Base-by-base conservation (phyloP, 2,113 vertebrate species). In the Montifringilla adamsi region DNA sequence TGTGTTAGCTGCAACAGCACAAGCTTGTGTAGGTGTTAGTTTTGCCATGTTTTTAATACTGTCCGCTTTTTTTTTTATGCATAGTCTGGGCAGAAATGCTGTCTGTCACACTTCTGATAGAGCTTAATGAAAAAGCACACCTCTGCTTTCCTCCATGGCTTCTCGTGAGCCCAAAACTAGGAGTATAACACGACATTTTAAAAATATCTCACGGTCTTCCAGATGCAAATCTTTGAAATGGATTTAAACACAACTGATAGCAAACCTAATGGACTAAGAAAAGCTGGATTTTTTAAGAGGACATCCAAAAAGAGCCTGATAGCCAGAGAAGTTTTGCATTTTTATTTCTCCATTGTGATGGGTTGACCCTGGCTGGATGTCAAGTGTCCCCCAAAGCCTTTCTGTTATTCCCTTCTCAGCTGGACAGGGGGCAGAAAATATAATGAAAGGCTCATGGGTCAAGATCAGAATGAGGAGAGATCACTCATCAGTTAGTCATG, bases 31-130 rank as follows among this genome's bases (percentile, higher is more conserved):
- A 67, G 68, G 33, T 52, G 15, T 59, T 86, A 60, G 19, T 72
- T 53, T 70, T 89, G 49, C 41, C 41, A 0, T 47, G 9, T 67
- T 90, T 90, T 94, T 46, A 72, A 90, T 88, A 78, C 30, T 35
- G 60, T 5, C 6, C 1, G 0, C 13, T 66, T 52, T 41, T 14
- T 41, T 67, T 75, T 33, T 31, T 2, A 9, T 46, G 22, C 11
- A 43, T 28, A 53, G 39, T 14, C 13, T 59, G 33, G 50, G 33
- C 35, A 63, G 50, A 55, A 87, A 66, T 53, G 18, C 21, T 82
- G 58, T 31, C 56, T 81, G 24, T 62, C 82, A 55, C 22, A 41
- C 15, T 73, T 91, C n/a, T 77, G 56, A 24, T 43, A 5, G 8
- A 43, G 44, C 14, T 76, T 49, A 37, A 11, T 49, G 31, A 33